Evolutionary conservation across 2,113 vertebrate species (phyloP).

Genomic region (Narcine bancroftii): DNA sequence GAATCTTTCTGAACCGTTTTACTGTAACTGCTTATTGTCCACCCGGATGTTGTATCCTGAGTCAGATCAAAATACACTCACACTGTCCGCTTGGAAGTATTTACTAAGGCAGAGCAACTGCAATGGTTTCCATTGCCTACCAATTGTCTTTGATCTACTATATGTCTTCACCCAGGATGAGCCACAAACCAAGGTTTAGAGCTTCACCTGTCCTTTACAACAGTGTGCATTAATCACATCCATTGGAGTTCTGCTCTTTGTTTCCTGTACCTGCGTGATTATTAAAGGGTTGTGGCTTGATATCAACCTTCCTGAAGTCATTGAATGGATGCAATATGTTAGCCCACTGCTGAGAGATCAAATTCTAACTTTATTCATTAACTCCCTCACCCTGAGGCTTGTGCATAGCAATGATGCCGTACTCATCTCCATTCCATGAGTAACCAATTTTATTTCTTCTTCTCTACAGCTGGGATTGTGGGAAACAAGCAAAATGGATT

Average conservation of each 20-base stretch:
- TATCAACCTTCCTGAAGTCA: neutral
- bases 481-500: slow-evolving; percentile 63
- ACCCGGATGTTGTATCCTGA: no score
- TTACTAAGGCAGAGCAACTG: neutral
- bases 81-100: neutral
- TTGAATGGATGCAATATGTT: neutral
- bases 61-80: neutral
- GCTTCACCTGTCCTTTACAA: neutral
- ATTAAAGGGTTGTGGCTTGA: neutral
- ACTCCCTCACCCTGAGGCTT: neutral
- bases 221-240: neutral
- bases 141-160: neutral
- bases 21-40: no score
- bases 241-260: neutral
- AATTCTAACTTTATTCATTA: neutral
- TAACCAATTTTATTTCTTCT: neutral
- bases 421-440: neutral
- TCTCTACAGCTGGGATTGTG: slow-evolving; percentile 49
- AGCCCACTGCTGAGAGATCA: neutral
- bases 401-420: neutral
- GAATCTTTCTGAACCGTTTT: no score
- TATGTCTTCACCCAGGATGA: neutral
- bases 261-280: neutral
- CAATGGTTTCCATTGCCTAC: neutral
- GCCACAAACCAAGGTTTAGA: neutral